A percentile compares a stretch with the other conserved stretches of the same genome.
Conservation (phyloP, 2,797 vertebrate genomes). For the Orientallactaga sibirica region DNA sequence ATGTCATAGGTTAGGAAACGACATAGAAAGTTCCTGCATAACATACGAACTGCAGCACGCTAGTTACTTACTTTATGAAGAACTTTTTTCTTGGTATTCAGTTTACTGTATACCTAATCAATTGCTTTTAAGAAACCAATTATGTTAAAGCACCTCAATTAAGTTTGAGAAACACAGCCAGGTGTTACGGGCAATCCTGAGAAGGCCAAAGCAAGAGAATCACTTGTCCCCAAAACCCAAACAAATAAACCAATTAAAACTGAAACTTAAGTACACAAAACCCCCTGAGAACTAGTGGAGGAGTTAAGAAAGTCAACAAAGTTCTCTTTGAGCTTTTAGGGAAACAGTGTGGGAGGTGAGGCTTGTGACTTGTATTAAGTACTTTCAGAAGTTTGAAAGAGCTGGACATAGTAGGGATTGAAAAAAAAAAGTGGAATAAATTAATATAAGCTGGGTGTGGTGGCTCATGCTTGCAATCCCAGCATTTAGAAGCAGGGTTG, state of each 20-base stretch:
- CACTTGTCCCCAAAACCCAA: not conserved
- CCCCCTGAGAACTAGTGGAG: not conserved
- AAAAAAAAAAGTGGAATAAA: not conserved
- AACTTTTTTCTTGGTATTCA: not conserved
- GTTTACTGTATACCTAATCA: constrained; percentile 14
- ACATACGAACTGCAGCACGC: not conserved
- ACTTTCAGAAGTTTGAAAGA: not conserved
- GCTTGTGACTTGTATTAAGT: not conserved
- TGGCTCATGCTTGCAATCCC: not conserved
- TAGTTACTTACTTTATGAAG: constrained; percentile 11
- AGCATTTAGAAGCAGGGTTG: too few relatives aligned
- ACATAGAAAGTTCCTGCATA: not conserved
- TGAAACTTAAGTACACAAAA: not conserved
- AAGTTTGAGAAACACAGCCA: not conserved
- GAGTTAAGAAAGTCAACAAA: too few relatives aligned
- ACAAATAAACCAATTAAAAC: not conserved
- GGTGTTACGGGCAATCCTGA: not conserved
- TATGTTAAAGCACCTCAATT: not conserved
- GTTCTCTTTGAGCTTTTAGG: not conserved
- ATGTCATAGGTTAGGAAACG: not conserved
- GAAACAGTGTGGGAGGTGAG: not conserved
- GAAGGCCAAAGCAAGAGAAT: not conserved
- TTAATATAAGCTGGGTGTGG: not conserved
- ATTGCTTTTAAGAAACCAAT: not conserved
- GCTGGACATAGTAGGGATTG: not conserved